phyloP scores from a whole-genome alignment of 1,140 invertebrate genomes.

The Coptotermes formosanus region DNA sequence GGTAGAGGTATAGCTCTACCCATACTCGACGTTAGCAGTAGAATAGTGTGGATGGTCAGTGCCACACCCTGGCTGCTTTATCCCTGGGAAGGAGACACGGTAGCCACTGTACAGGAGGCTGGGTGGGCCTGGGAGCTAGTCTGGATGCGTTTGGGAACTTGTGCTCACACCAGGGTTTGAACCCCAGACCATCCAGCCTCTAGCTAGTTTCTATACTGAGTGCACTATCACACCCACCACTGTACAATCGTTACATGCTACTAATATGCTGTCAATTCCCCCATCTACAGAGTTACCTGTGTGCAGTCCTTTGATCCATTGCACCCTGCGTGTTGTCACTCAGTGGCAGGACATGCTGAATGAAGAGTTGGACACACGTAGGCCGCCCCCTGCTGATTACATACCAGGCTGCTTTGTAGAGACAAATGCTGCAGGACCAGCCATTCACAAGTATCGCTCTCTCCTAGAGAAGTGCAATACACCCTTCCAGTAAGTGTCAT shows the following conservation, averaged over 20 bases:
- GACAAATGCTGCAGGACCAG: conserved; percentile 67
- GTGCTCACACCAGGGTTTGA: too few relatives aligned
- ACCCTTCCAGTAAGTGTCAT: conserved; percentile 76
- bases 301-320: conserved; percentile 90
- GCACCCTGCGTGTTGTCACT: conserved; percentile 77
- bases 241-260: neutral
- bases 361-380: conserved; percentile 71
- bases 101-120: too few relatives aligned
- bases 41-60: too few relatives aligned
- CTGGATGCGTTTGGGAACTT: too few relatives aligned
- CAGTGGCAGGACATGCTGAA: conserved; percentile 85
- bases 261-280: neutral
- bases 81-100: too few relatives aligned
- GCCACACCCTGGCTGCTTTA: too few relatives aligned
- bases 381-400: conserved; percentile 72
- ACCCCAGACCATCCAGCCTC: too few relatives aligned
- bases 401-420: conserved; percentile 83
- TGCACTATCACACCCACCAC: too few relatives aligned
- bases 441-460: conserved; percentile 90
- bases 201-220: too few relatives aligned
- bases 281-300: conserved; percentile 78
- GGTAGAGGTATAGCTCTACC: too few relatives aligned
- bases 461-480: conserved; percentile 92
- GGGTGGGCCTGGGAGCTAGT: too few relatives aligned
- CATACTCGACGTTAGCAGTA: too few relatives aligned